A percentile compares a stretch with the other conserved stretches of the same genome.
These are phyloP conservation scores for Ephydatia muelleri DNA, from an alignment of 37 sponge, comb jelly and placozoan species.

Conservation along the genomic window DNA sequence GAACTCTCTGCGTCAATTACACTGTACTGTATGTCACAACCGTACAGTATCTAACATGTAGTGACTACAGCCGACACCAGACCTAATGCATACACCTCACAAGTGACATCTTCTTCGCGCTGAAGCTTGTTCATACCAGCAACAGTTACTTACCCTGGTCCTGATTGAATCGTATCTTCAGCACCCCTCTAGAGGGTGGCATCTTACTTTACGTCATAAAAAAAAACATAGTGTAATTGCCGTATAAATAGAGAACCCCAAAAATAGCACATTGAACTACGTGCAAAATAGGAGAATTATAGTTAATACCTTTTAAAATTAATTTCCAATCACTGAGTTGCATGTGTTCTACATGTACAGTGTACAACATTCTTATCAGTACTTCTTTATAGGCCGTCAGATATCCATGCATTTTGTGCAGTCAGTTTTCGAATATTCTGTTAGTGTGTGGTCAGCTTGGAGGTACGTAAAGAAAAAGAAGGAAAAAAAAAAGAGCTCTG, in stretches of 20 bases:
- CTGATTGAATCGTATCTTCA: conserved; percentile 62
- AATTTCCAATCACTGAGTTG: too few species aligned
- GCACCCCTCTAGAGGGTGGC: conserved; percentile 52
- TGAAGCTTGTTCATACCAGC: not conserved
- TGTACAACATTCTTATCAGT: too few species aligned
- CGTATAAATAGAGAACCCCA: not conserved
- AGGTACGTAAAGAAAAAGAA: too few species aligned
- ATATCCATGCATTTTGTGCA: too few species aligned
- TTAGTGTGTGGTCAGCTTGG: too few species aligned
- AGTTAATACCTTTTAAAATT: too few species aligned
- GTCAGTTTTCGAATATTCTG: too few species aligned
- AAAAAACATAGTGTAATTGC: not conserved
- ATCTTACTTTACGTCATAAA: conserved; percentile 3
- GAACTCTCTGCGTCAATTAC: too few species aligned
- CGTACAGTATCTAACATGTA: not conserved
- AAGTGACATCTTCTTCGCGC: not conserved
- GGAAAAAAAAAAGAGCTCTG: too few species aligned
- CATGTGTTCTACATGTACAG: too few species aligned
- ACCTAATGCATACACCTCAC: not conserved
- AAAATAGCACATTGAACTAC: not conserved
- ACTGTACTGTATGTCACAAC: not conserved
- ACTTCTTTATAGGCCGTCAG: too few species aligned
- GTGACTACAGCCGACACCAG: not conserved
- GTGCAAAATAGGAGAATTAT: too few species aligned
- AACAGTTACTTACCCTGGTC: conserved; percentile 34